Conservation (phyloP, 2,797 vertebrate species). For the Choloepus didactylus region DNA sequence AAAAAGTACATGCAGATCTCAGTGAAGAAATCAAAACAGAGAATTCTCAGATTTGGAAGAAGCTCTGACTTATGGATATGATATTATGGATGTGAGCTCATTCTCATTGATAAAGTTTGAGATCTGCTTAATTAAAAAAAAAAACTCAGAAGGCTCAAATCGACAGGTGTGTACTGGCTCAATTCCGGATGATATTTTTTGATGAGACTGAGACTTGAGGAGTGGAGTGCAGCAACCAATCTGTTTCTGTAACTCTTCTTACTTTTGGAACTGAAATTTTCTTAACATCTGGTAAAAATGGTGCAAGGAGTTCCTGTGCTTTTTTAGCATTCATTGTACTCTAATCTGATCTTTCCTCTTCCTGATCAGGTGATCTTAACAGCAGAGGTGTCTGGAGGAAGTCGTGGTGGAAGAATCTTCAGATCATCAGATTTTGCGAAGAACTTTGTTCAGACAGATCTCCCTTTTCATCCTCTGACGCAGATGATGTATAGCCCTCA, state of each 20-base stretch:
- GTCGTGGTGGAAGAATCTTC: constrained; percentile 91
- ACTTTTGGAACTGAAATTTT: constrained; percentile 45
- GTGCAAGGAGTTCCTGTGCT: background rate
- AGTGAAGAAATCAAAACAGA: too few relatives aligned
- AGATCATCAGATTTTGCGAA: constrained; percentile 93
- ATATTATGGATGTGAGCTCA: too few relatives aligned
- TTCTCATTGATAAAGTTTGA: too few relatives aligned
- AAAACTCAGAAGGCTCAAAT: background rate
- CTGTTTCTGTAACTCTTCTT: constrained; percentile 42
- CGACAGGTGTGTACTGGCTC: background rate
- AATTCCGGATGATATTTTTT: background rate
- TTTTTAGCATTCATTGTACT: background rate
- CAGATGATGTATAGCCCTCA: constrained; percentile 93
- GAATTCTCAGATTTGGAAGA: too few relatives aligned
- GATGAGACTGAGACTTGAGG: background rate
- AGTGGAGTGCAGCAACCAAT: background rate
- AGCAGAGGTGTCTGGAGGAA: constrained; percentile 92
- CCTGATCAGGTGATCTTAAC: constrained; percentile 94
- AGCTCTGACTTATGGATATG: too few relatives aligned
- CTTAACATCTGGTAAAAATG: constrained; percentile 14
- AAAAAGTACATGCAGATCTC: too few relatives aligned
- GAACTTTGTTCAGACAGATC: constrained; percentile 90
- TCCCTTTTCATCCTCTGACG: constrained; percentile 92
- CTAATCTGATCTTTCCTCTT: constrained; percentile 35
- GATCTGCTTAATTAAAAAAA: background rate